Conservation (phyloP, 1,140 invertebrate genomes). For the Zeugodacus cucurbitae region DNA sequence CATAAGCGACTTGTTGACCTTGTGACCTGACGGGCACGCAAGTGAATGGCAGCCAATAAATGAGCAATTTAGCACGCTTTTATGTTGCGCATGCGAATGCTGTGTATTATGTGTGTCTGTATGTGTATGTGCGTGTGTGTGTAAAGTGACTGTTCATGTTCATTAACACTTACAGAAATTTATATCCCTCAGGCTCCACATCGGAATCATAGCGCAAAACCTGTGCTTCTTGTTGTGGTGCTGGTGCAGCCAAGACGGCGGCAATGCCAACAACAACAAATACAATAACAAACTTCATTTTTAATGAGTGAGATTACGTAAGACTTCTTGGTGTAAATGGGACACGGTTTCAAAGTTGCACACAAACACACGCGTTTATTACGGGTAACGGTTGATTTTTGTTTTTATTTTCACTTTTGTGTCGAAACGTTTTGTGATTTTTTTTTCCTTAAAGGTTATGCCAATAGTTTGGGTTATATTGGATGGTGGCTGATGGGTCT, state of each 20-base stretch:
- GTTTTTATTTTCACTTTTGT: neutral
- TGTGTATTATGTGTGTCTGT: neutral
- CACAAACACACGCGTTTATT: neutral
- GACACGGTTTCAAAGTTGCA: neutral
- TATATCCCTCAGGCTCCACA: conserved; percentile 61
- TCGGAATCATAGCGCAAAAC: conserved; percentile 56
- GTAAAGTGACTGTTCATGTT: conserved; percentile 43
- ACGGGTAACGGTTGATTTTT: neutral
- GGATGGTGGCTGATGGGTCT: neutral
- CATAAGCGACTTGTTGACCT: neutral
- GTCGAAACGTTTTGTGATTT: neutral
- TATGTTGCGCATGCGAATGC: neutral
- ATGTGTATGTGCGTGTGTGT: neutral
- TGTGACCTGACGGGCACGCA: neutral
- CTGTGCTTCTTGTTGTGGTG: conserved; percentile 41
- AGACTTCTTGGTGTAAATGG: conserved; percentile 20
- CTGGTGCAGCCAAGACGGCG: conserved; percentile 41
- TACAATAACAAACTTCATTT: conserved; percentile 48
- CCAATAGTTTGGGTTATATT: neutral
- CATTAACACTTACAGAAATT: conserved; percentile 61
- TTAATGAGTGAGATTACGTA: neutral
- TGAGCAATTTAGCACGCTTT: neutral
- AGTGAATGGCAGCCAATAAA: neutral
- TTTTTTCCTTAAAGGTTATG: neutral
- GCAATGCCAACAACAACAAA: conserved; percentile 44